These are phyloP conservation scores for Abrostola tripartita DNA, from an alignment of 2,888 invertebrate genomes.

Conservation along the genomic window DNA sequence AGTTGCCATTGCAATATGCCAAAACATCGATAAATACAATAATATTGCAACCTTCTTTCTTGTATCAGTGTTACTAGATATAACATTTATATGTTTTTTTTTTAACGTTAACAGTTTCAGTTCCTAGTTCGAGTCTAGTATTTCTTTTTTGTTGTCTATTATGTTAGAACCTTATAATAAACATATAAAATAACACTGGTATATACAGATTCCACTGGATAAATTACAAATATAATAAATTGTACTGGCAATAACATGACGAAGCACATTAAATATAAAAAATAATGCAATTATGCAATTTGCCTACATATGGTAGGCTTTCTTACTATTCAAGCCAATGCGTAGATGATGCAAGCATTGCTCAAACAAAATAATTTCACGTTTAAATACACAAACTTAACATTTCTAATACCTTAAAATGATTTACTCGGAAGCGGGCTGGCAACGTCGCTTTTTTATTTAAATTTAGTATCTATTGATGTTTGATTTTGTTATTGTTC, in stretches of 20 bases:
- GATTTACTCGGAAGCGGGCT: too few species aligned
- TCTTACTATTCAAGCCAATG: not conserved
- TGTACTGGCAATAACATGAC: slow-evolving; percentile 12
- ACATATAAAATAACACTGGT: not conserved
- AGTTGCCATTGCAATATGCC: not conserved
- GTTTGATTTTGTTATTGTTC: too few species aligned
- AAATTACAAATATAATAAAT: slow-evolving; percentile 1
- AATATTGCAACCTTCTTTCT: too few species aligned
- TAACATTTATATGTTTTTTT: not conserved
- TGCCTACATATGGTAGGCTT: not conserved
- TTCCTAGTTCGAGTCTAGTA: not conserved
- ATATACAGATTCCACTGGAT: not conserved
- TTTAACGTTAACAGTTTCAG: not conserved
- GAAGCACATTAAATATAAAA: not conserved
- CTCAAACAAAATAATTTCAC: not conserved
- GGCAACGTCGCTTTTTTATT: too few species aligned
- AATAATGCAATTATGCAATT: not conserved
- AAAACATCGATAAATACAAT: too few species aligned
- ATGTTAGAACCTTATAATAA: not conserved
- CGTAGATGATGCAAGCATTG: not conserved
- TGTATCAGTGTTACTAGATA: not conserved
- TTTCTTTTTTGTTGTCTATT: not conserved
- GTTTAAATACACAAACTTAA: not conserved
- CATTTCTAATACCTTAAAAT: not conserved
- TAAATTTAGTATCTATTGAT: too few species aligned